phyloP scores from a whole-genome alignment of 2,113 vertebrate genomes.

The Panthera uncia region DNA sequence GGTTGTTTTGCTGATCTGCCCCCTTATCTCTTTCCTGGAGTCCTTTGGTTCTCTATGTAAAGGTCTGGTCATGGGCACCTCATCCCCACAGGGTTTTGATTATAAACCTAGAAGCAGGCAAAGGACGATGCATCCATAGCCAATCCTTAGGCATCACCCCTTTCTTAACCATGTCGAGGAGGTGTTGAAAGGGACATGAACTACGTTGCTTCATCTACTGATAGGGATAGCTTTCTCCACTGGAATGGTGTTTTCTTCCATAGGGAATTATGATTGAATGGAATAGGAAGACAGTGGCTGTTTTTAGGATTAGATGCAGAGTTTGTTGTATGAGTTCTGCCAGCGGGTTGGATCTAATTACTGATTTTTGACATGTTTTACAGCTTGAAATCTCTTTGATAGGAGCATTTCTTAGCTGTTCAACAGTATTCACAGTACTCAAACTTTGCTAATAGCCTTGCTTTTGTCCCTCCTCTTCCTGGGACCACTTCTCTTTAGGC shows the following conservation, averaged over 20 bases:
- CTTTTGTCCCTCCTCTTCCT: not conserved
- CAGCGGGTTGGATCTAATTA: not conserved
- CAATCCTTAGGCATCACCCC: not conserved
- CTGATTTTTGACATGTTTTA: not conserved
- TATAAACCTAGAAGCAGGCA: conserved; percentile 38
- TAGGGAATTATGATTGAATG: not conserved
- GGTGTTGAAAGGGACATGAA: not conserved
- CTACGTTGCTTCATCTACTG: not conserved
- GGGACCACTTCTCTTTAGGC: not conserved
- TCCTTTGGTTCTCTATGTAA: not conserved
- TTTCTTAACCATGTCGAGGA: not conserved
- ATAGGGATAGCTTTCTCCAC: not conserved
- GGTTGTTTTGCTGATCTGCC: not conserved
- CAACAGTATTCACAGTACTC: not conserved
- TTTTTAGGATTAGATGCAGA: not conserved
- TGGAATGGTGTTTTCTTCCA: not conserved
- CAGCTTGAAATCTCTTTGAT: not conserved
- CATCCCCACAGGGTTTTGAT: not conserved
- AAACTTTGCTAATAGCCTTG: not conserved
- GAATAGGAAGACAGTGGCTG: not conserved
- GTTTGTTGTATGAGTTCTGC: not conserved
- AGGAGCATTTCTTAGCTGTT: not conserved
- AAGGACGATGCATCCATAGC: not conserved
- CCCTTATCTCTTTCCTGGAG: not conserved
- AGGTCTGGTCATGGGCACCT: not conserved